A percentile compares a stretch with the other conserved stretches of the same genome.
These are phyloP conservation scores for Monopis laevigella DNA, from an alignment of 2,888 invertebrate genomes.

Conservation along the genomic window DNA sequence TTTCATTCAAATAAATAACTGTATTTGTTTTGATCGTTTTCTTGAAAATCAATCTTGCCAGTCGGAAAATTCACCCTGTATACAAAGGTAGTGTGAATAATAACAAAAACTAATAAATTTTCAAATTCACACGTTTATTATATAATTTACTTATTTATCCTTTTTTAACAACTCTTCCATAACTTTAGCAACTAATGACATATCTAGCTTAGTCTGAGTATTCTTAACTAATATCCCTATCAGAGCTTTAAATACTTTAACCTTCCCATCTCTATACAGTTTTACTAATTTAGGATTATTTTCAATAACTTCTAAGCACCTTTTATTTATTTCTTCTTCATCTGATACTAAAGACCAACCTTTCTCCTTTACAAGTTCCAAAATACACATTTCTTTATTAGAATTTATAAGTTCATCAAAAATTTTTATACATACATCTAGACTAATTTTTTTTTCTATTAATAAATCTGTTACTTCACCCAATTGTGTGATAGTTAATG, in stretches of 20 bases:
- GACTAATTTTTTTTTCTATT: conserved; percentile 69
- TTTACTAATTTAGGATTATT: conserved; percentile 73
- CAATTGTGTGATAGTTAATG: conserved; percentile 59
- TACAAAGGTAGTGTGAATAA: too few relatives aligned
- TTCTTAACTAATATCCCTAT: conserved; percentile 68
- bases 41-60: too few relatives aligned
- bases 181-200: conserved; percentile 68
- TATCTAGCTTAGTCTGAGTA: conserved; percentile 72
- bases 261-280: conserved; percentile 75
- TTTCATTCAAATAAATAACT: too few relatives aligned
- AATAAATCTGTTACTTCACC: conserved; percentile 71
- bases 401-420: conserved; percentile 39
- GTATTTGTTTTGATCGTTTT: too few relatives aligned
- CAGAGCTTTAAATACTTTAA: conserved; percentile 73
- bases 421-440: conserved; percentile 58
- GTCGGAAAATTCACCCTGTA: too few relatives aligned
- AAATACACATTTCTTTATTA: conserved; percentile 30
- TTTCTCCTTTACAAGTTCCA: conserved; percentile 67
- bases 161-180: conserved; percentile 70
- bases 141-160: conserved; percentile 27
- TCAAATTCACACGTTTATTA: background rate
- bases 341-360: conserved; percentile 74
- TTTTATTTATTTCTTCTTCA: conserved; percentile 60
- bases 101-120: too few relatives aligned
- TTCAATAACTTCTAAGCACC: conserved; percentile 70